Base-by-base conservation (phyloP, 1,140 invertebrate genomes). In the Trichonephila clavipes region DNA sequence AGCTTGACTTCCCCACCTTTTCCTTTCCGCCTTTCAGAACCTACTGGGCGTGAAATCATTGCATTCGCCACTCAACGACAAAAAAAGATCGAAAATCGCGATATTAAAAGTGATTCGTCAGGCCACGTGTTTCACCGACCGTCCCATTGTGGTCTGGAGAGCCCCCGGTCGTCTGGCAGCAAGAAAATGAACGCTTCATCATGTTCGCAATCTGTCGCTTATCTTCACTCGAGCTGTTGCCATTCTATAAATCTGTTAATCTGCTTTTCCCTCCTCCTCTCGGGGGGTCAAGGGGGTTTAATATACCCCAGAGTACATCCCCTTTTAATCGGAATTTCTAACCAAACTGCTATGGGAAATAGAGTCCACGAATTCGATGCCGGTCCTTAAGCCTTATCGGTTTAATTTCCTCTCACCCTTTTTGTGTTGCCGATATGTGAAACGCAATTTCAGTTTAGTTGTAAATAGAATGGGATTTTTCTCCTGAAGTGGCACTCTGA, bases 191-290 rank as follows among this genome's bases (percentile, higher is more conserved):
- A 87, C 83, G 61, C 82, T 92, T 62, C 34, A 87, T 87, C 82
- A 87, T 86, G 24, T 87, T 93, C 40, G 51, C 92, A 93, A 93
- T 93, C 92, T 93, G 92, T 40, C 92, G 64, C 64, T 93, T 88
- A 88, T 93, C 86, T 82, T 19, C 85, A 44, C 44, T 59, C 24
- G 77, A n/a, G 90, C 77, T 91, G 77, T 83, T 91, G 82, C 83
- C 83, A 28, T 87, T 92, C 77, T 40, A 93, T 82, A 81, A 93
- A 93, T 93, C 92, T 88, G 85, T 93, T 93, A 93, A 88, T 93
- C 86, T 91, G 90, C 88, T 59, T 28, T 61, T 69, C 21, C 64
- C 10, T 58, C 64, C 62, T 44, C 87, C 59, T 40, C 58, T 61
- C 40, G 10, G 0, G 61, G 64, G 88, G 88, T 90, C 88, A 90